phyloP scores from a whole-genome alignment of 2,113 vertebrate genomes.

The Tonatia bakeri region DNA sequence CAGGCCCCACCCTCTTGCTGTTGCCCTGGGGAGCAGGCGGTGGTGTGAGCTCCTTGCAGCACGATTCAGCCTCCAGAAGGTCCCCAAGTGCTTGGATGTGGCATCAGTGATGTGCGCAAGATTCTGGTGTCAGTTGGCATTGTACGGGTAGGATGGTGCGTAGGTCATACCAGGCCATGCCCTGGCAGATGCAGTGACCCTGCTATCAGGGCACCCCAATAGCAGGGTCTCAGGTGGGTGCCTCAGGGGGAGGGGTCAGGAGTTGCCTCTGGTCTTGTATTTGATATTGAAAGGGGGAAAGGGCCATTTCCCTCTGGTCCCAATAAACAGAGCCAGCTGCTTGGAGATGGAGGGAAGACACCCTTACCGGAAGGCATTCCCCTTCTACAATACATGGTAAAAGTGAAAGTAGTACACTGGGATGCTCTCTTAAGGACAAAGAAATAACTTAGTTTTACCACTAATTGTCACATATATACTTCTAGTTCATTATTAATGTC shows the following conservation, averaged over 20 bases:
- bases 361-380: too few relatives aligned
- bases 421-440: background rate
- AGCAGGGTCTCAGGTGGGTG: fast-evolving
- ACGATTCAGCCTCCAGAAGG: background rate
- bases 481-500: background rate
- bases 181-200: too few relatives aligned
- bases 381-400: background rate
- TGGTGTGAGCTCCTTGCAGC: background rate
- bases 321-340: background rate
- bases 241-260: background rate
- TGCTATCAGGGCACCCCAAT: background rate
- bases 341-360: background rate
- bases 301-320: background rate
- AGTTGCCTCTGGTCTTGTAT: background rate
- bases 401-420: background rate
- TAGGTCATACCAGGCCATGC: background rate
- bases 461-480: background rate
- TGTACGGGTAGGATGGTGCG: background rate
- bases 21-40: background rate
- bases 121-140: background rate
- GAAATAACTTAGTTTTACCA: background rate
- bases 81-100: background rate
- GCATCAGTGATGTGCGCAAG: fast-evolving
- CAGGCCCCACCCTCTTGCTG: too few relatives aligned
- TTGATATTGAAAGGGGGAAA: background rate